Base-by-base conservation (phyloP, 1,140 invertebrate genomes). In the Megalonaias nervosa region DNA sequence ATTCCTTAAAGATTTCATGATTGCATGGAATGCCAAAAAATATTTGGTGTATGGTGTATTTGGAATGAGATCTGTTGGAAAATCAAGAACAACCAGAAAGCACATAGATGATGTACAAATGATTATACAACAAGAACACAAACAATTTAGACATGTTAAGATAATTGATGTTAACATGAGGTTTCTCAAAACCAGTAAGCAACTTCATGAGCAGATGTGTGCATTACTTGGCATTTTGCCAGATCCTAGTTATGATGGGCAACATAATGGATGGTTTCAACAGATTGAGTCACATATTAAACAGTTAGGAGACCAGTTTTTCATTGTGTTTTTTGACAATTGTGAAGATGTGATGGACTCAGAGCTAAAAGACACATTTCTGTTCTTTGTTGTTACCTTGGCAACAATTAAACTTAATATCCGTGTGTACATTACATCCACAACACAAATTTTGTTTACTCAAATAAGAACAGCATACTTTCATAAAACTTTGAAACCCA, bases 41-140 rank as follows among this genome's bases (percentile, higher is more conserved):
- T 31, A 31, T 31, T 48, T 48, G n/a, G 17, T 76, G 23, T 58
- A 69, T 69, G 74, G 74, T 57, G 38, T 76, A 70, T 76, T 23
- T 23, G 74, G 74, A 26, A 23, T 76, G 58, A 26, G 74, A 62
- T 57, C 74, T 23, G 67, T 76, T 21, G 67, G 74, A 9, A 76
- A 76, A 76, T 76, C 74, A 62, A 21, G 67, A 31, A 38, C 70
- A 56, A 48, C 69, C 3, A 16, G 19, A 60, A 67, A 76, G n/a
- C 62, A 56, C 16, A 19, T 70, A 13, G 64, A 11, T 48, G 3
- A 48, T 48, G 9, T 48, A 9, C 38, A 48, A 48, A 48, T 48
- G 38, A 48, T 48, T 48, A 48, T 48, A 48, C 38, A 11, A 48
- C 38, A 48, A 48, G 38, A 11, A 48, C 6, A 48, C 38, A 48